Base-by-base conservation (phyloP, 23 tunicate genomes). In the Clavelina lepadiformis region DNA sequence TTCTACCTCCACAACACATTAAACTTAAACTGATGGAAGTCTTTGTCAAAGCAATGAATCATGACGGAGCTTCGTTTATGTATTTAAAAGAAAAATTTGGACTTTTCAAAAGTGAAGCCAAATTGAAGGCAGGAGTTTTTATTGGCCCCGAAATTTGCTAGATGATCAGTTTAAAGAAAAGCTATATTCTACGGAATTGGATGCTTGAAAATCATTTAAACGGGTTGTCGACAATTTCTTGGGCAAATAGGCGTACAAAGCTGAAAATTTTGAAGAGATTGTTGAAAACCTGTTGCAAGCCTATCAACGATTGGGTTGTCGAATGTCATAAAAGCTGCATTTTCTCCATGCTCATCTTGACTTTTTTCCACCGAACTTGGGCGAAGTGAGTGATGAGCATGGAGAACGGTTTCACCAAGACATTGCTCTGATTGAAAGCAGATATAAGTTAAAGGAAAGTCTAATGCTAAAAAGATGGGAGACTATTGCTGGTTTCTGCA, bases 391-490 rank as follows among this genome's bases (percentile, higher is more conserved):
- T 25, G 72, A 46, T 66, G 36, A 28, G 29, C 57, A 66, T 28
- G 72, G 57, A 46, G 57, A 66, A 36, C 46, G 35, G 34, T 46
- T 66, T 35, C 76, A 55, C 28, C 61, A 61, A 22, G 46, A 61
- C 22, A 31, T 31, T 15, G 44, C 67, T 15, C 22, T 61, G 71
- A 38, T 65, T 22, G 71, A 65, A 65, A 21, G 58, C 29, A 25
- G 71, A 21, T 59, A 6, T 65, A 22, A n/a, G n/a, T n/a, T n/a
- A n/a, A 55, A 34, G 65, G 64, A 31, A 63, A 63, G 26, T 70
- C 55, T 30, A 50, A 70, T 70, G 72, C 76, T 63, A 54, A 55
- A 18, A 70, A 53, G 47, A 55, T 70, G 76, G 76, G 76, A 7
- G 36, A 46, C 47, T 66, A 8, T 36, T 66, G 72, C 72, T 41